A percentile compares a stretch with the other conserved stretches of the same genome.
phyloP scores from a whole-genome alignment of 2,888 invertebrate species.

The Heliconius sara region DNA sequence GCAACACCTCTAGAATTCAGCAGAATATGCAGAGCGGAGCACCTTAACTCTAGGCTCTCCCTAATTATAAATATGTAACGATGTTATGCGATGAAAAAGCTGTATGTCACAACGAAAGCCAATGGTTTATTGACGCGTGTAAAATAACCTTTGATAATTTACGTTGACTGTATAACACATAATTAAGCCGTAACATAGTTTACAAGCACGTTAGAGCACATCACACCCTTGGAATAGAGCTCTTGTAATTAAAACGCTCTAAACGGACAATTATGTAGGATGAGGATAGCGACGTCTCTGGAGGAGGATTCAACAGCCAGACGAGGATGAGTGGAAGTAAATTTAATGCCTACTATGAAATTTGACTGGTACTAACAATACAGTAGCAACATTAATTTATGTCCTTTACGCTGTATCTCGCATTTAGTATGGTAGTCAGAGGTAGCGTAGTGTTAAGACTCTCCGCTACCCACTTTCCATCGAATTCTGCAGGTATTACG shows the following conservation, averaged over 20 bases:
- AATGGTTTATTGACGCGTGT: slow-evolving; percentile 17
- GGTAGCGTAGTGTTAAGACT: no score
- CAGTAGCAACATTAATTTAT: slow-evolving; percentile 12
- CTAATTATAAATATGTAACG: background rate
- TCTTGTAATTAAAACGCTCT: slow-evolving; percentile 80
- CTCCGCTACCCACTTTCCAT: no score
- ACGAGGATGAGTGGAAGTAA: slow-evolving; percentile 26
- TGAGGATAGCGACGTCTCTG: slow-evolving; percentile 48
- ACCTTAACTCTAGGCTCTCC: no score
- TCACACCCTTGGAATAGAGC: slow-evolving; percentile 77
- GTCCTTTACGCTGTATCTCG: no score
- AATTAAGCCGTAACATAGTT: slow-evolving; percentile 68
- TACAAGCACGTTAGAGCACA: slow-evolving; percentile 72
- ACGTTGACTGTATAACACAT: slow-evolving; percentile 45
- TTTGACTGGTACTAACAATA: slow-evolving; percentile 2
- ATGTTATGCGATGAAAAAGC: background rate
- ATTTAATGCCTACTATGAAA: slow-evolving; percentile 23
- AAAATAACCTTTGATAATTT: slow-evolving; percentile 42
- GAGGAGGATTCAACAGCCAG: slow-evolving; percentile 46
- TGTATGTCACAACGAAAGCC: background rate
- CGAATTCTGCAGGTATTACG: no score
- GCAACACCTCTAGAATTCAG: no score
- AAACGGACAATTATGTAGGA: slow-evolving; percentile 71
- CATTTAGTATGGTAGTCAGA: no score
- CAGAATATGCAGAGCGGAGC: no score